Evolutionary conservation across 2,888 invertebrate species (phyloP).

Genomic region (Tridacna gigas): DNA sequence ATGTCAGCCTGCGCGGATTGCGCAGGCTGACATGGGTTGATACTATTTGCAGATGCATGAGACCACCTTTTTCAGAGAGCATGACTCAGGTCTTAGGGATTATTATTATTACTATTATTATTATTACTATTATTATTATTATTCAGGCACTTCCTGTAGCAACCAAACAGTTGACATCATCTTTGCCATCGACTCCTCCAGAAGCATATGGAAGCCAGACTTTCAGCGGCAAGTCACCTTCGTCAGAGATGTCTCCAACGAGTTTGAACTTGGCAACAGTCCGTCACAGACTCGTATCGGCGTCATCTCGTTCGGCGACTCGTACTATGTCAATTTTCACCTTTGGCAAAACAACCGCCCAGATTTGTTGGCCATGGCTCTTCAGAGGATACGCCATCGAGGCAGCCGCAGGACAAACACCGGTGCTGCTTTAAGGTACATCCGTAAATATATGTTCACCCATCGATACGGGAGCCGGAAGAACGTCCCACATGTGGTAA

Average conservation of each 20-base stretch:
- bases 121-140: not conserved
- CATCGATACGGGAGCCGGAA: slow-evolving; percentile 59
- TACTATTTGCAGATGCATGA: no score
- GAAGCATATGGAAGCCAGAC: slow-evolving; percentile 70
- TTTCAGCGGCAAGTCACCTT: slow-evolving; percentile 69
- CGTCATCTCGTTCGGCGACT: slow-evolving; percentile 61
- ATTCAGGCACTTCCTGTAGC: slow-evolving; percentile 26
- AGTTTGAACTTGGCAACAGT: slow-evolving; percentile 65
- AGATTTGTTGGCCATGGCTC: slow-evolving; percentile 49
- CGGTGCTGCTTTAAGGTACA: slow-evolving; percentile 54
- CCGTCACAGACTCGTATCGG: slow-evolving; percentile 66
- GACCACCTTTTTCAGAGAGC: no score
- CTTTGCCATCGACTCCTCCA: slow-evolving; percentile 72
- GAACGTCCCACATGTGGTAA: slow-evolving; percentile 62
- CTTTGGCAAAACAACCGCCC: slow-evolving; percentile 60
- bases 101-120: no score
- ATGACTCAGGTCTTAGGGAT: no score
- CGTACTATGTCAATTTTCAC: slow-evolving; percentile 64
- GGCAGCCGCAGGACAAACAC: slow-evolving; percentile 63
- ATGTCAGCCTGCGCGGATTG: no score
- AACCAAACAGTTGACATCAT: slow-evolving; percentile 64
- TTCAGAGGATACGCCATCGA: slow-evolving; percentile 60
- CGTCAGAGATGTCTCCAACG: slow-evolving; percentile 61
- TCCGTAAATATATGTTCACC: slow-evolving; percentile 66
- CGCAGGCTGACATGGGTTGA: no score